Evolutionary conservation across 2,113 vertebrate species (phyloP).

Genomic region (Dasyprocta punctata): DNA sequence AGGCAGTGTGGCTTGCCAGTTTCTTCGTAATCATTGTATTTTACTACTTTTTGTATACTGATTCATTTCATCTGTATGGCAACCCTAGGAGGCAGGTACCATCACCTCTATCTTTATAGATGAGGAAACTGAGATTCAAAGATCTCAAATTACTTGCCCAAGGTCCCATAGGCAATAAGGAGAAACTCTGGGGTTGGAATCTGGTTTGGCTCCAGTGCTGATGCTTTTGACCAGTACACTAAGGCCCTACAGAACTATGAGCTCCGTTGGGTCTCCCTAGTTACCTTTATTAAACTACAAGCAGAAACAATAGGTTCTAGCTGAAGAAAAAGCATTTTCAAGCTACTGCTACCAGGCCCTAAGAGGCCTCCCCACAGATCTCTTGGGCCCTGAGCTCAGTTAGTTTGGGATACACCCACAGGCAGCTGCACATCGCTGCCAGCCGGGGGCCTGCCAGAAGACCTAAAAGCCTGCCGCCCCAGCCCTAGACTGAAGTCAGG

Average conservation of each 20-base stretch:
- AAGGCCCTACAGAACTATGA: background rate
- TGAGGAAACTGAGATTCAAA: slow-evolving; percentile 9
- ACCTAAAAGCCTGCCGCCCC: background rate
- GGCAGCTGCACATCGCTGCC: background rate
- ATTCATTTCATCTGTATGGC: background rate
- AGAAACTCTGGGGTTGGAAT: background rate
- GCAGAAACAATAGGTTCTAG: background rate
- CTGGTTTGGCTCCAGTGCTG: background rate
- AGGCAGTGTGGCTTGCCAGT: background rate
- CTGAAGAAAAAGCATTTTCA: background rate
- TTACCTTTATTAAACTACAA: background rate
- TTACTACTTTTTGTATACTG: background rate
- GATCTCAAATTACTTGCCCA: slow-evolving; percentile 12
- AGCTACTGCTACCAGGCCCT: background rate
- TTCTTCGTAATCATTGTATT: background rate
- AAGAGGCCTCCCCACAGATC: background rate
- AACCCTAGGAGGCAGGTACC: background rate
- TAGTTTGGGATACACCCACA: background rate
- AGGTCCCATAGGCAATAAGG: background rate
- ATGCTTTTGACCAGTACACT: background rate
- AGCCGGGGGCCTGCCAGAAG: background rate
- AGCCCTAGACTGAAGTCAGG: background rate
- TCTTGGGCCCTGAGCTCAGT: background rate
- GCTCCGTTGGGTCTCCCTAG: background rate
- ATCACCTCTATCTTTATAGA: background rate